Evolutionary conservation across 2,888 invertebrate genomes (phyloP), one percentile per base, ranked within the genome.

Genomic region (Tyria jacobaeae): DNA sequence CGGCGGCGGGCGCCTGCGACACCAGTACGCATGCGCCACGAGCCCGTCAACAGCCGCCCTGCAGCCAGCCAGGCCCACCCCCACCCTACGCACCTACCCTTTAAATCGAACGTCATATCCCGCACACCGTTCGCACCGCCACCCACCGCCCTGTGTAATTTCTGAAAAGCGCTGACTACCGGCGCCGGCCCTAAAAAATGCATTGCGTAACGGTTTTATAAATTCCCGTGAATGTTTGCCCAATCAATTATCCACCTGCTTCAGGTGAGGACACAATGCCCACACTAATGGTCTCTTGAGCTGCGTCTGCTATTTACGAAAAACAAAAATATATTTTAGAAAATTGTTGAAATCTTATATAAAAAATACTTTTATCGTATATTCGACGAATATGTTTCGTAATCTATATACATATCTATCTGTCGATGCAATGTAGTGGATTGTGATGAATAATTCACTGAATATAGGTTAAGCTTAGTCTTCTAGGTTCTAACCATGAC

Each of bases 81-180:
- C 77, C 79, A 73, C 79, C 78, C 80, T 73, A 66, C 81, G 78
- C 79, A 76, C 88, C 89, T 88, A 90, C 90, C 92, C 91, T 89
- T 91, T 91, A 93, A 92, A 94, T 94, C 93, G 93, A 94, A 94
- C 93, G 93, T 94, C 93, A 92, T 92, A 91, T 91, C 92, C 91
- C 87, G 76, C 77, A 87, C 87, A 86, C 86, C 91, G 86, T 84
- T 84, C 77, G 73, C 75, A 84, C 85, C 86, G 80, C 87, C 91
- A 83, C 88, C 79, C 83, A 73, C 80, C 83, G 66, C 79, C 87
- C 89, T 82, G 87, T 86, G 90, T 90, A 90, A 92, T 91, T 91
- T 91, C 90, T 89, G 90, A 91, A 91, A 91, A 91, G 89, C 90
- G 91, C 90, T 91, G 91, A 91, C 91, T 90, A 86, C 90, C 89